A percentile compares a stretch with the other conserved stretches of the same genome.
Evolutionary conservation across 2,797 vertebrate genomes (phyloP).

Genomic region (Coccyzus lansbergi): DNA sequence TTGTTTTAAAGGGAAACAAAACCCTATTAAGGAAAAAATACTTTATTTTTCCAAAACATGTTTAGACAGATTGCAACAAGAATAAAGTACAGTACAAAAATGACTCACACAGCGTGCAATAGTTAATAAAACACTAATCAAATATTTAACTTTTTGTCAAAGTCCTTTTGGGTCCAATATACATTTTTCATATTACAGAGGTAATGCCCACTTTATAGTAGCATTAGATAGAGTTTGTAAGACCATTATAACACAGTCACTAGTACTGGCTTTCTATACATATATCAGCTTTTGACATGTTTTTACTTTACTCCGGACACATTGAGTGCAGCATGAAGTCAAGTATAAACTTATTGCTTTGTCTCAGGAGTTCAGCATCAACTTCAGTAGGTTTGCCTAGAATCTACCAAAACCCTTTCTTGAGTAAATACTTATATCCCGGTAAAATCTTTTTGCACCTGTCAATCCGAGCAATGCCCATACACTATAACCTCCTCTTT

Average conservation of each 20-base stretch:
- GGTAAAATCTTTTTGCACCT: not conserved
- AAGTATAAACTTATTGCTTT: not conserved
- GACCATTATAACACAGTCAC: constrained; percentile 5
- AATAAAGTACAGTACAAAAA: constrained; percentile 44
- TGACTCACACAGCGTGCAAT: not conserved
- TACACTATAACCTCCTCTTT: not conserved
- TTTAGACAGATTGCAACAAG: constrained; percentile 3
- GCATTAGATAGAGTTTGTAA: not conserved
- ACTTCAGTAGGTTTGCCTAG: not conserved
- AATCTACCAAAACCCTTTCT: not conserved
- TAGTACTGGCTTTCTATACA: not conserved
- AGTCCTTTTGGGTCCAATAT: not conserved
- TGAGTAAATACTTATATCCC: not conserved
- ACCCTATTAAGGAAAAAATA: not conserved
- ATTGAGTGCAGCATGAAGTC: not conserved
- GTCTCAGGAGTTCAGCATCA: not conserved
- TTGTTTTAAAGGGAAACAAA: not conserved
- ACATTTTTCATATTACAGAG: not conserved
- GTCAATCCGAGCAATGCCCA: not conserved
- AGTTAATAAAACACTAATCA: constrained; percentile 5
- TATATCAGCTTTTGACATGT: not conserved
- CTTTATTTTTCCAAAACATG: constrained; percentile 33
- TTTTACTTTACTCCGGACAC: not conserved
- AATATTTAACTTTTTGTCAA: not conserved
- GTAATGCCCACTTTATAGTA: not conserved